phyloP scores from a whole-genome alignment of 1,140 invertebrate genomes.

The Drosophila mauritiana region DNA sequence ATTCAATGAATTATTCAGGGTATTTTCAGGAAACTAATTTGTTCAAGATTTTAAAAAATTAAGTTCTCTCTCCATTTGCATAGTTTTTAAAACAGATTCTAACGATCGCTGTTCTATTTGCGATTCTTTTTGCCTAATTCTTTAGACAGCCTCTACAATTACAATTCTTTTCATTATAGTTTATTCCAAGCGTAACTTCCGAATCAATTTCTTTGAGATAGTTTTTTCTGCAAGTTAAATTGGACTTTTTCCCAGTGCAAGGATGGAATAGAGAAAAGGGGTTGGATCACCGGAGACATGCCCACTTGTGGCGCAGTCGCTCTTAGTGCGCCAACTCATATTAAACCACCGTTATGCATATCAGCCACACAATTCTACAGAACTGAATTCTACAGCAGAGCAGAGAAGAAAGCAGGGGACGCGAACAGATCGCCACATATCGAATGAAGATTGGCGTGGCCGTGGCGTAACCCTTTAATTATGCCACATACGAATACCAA shows the following conservation, averaged over 20 bases:
- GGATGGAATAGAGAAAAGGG: conserved; percentile 17
- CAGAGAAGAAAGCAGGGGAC: conserved; percentile 6
- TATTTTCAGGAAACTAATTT: neutral
- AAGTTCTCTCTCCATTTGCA: neutral
- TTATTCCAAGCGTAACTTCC: too few relatives aligned
- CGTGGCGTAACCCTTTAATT: conserved; percentile 80
- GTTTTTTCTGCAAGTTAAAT: neutral
- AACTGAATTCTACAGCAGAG: conserved; percentile 7
- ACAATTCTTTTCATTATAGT: too few relatives aligned
- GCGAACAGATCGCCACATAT: conserved; percentile 52
- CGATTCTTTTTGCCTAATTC: neutral
- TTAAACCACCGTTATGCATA: conserved; percentile 81
- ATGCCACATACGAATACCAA: conserved; percentile 51
- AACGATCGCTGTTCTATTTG: too few relatives aligned
- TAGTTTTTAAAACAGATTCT: too few relatives aligned
- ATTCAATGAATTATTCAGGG: neutral
- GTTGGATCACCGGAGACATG: conserved; percentile 57
- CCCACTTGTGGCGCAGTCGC: conserved; percentile 62
- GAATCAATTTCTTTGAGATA: too few relatives aligned
- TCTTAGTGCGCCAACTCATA: conserved; percentile 74
- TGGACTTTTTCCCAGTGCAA: conserved; percentile 22
- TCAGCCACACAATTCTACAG: conserved; percentile 65
- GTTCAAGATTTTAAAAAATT: neutral
- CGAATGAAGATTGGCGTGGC: conserved; percentile 67
- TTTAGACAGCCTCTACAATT: neutral